phyloP scores from a whole-genome alignment of 2,888 invertebrate genomes.

The Cosmia pyralina region DNA sequence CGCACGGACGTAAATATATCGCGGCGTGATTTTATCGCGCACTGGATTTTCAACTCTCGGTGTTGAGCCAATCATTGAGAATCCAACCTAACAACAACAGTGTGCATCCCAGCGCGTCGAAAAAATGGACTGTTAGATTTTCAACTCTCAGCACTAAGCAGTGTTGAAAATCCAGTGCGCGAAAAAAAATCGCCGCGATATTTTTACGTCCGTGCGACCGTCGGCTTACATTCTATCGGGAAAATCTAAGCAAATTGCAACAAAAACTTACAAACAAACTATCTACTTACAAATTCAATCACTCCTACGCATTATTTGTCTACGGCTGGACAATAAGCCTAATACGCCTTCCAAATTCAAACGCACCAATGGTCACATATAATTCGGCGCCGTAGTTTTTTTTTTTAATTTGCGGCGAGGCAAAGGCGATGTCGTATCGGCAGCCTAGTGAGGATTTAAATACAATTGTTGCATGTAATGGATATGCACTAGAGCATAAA shows the following conservation, averaged over 20 bases:
- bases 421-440: conserved; percentile 68
- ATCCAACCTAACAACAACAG: too few species aligned
- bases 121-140: too few species aligned
- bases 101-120: too few species aligned
- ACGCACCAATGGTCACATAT: conserved; percentile 79
- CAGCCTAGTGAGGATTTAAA: conserved; percentile 79
- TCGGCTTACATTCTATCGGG: too few species aligned
- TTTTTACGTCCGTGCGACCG: too few species aligned
- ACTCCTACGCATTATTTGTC: conserved; percentile 50
- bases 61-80: too few species aligned
- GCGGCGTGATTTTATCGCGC: too few species aligned
- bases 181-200: too few species aligned
- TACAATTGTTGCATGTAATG: conserved; percentile 84
- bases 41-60: too few species aligned
- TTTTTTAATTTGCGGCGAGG: conserved; percentile 69
- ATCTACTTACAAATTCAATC: conserved; percentile 46
- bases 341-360: conserved; percentile 70
- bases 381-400: conserved; percentile 73
- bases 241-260: conserved; percentile 7
- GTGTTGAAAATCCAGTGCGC: too few species aligned
- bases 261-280: conserved; percentile 16
- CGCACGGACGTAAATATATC: too few species aligned
- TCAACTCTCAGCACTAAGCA: too few species aligned
- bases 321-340: conserved; percentile 41
- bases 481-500: conserved; percentile 89